Evolutionary conservation across 2,888 invertebrate species (phyloP).

Genomic region (Myathropa florea): DNA sequence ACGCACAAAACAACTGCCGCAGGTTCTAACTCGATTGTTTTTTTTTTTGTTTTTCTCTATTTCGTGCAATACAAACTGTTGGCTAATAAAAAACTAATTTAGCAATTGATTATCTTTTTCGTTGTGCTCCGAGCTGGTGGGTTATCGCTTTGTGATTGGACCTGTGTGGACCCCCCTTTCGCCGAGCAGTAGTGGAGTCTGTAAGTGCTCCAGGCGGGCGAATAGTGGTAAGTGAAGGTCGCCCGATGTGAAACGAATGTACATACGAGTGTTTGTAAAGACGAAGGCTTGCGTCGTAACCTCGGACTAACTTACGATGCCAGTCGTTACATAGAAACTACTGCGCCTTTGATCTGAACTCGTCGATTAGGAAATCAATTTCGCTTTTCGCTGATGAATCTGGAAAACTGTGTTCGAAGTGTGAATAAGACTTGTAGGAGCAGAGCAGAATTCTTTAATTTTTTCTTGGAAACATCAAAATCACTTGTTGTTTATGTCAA

Average conservation of each 20-base stretch:
- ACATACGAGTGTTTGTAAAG: neutral
- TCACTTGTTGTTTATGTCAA: too few relatives aligned
- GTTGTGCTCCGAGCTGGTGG: neutral
- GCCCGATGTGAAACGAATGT: neutral
- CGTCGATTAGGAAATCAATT: too few relatives aligned
- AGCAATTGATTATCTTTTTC: neutral
- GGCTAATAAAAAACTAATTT: neutral
- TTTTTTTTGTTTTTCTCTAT: neutral
- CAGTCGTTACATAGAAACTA: neutral
- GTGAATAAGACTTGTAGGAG: too few relatives aligned
- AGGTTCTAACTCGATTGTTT: neutral
- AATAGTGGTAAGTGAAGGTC: neutral
- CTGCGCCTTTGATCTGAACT: neutral
- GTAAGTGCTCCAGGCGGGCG: neutral
- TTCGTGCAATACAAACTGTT: neutral
- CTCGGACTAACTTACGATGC: neutral
- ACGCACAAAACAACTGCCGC: constrained; percentile 54
- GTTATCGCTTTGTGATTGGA: constrained; percentile 39
- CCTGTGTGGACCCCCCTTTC: neutral
- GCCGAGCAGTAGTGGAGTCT: neutral
- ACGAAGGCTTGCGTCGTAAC: neutral
- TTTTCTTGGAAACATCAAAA: too few relatives aligned
- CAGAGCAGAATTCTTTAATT: too few relatives aligned
- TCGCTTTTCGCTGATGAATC: too few relatives aligned
- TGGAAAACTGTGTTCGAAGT: too few relatives aligned